Evolutionary conservation across 2,888 invertebrate genomes (phyloP).

Genomic region (Cataglyphis albicans): DNA sequence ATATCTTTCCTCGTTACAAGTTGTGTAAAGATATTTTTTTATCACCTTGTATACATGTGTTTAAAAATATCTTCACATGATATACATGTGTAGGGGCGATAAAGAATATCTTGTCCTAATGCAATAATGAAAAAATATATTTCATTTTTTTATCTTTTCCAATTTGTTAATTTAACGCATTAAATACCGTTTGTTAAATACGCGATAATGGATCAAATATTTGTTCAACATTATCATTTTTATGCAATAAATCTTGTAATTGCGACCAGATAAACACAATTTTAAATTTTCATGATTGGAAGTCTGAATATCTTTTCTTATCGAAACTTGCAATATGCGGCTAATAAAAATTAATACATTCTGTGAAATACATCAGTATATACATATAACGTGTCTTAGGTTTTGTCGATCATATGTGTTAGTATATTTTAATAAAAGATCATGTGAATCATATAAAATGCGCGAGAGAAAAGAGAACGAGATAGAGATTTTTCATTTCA

Average conservation of each 20-base stretch:
- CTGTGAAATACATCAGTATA: background rate
- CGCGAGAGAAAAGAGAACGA: background rate
- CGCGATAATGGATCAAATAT: slow-evolving; percentile 3
- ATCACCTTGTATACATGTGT: background rate
- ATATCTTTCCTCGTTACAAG: background rate
- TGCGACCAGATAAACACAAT: slow-evolving; percentile 4
- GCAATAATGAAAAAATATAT: background rate
- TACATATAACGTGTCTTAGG: background rate
- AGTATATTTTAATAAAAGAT: background rate
- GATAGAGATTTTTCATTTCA: background rate
- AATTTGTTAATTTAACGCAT: background rate
- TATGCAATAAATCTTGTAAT: slow-evolving; percentile 12
- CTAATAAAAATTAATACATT: background rate
- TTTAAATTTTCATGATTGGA: background rate
- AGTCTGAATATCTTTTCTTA: background rate
- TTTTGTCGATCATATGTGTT: background rate
- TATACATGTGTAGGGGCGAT: background rate
- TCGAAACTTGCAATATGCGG: background rate
- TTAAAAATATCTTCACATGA: background rate
- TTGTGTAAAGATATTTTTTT: background rate
- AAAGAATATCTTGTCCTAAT: background rate
- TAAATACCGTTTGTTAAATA: background rate
- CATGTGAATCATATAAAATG: background rate
- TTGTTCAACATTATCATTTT: slow-evolving; percentile 2
- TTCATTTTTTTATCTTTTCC: background rate